Percentiles rank a stretch among this genome's conserved stretches.
phyloP scores from a whole-genome alignment of 2,888 invertebrate species.

The Tipula unca region DNA sequence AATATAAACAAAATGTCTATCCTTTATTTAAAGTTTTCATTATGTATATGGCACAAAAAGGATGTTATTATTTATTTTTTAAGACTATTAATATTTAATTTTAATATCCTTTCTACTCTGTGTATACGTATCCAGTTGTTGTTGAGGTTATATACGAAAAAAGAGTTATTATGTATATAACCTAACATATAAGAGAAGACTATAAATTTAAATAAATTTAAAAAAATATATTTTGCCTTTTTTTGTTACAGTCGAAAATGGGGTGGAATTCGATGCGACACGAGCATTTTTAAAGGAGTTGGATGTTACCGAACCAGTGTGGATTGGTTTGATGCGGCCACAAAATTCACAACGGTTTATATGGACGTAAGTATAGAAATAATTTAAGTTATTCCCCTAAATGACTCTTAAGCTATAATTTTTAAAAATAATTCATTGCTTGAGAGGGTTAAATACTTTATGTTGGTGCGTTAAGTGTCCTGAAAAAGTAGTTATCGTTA shows the following conservation, averaged over 20 bases:
- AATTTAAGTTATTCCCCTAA: background rate
- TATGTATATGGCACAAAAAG: background rate
- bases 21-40: background rate
- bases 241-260: constrained; percentile 58
- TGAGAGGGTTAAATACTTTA: background rate
- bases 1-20: background rate
- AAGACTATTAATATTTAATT: background rate
- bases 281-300: constrained; percentile 67
- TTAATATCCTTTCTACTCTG: background rate
- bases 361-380: constrained; percentile 59
- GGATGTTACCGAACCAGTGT: constrained; percentile 66
- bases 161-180: background rate
- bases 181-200: background rate
- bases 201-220: background rate
- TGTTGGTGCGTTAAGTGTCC: background rate
- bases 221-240: too few species aligned
- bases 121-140: background rate
- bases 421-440: background rate
- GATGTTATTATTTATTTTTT: background rate
- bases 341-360: constrained; percentile 61
- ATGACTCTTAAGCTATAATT: background rate
- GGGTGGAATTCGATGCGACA: constrained; percentile 68
- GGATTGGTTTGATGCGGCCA: constrained; percentile 69
- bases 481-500: too few species aligned
- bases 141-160: background rate